Percentiles rank a stretch among this genome's conserved stretches.
Conservation (phyloP, 2,113 vertebrate species). For the Microtus ochrogaster region DNA sequence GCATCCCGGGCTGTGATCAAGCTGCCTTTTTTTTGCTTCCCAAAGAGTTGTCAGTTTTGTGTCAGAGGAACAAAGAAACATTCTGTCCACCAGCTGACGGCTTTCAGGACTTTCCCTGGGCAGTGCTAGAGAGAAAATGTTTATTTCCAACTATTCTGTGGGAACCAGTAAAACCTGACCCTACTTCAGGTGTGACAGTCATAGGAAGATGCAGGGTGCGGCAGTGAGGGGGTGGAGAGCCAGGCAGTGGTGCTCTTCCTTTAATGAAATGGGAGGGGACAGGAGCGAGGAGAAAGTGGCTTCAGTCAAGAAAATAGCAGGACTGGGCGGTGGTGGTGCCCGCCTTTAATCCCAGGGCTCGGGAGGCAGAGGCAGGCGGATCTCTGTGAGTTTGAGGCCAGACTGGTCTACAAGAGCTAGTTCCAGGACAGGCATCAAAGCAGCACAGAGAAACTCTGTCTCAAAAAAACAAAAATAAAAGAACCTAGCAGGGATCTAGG, state of each 20-base stretch:
- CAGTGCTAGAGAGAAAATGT: slow-evolving; percentile 8
- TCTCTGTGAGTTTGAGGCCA: too few relatives aligned
- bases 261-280: background rate
- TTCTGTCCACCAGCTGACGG: slow-evolving; percentile 26
- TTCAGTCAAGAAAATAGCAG: background rate
- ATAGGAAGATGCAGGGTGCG: background rate
- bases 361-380: too few relatives aligned
- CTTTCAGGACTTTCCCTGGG: slow-evolving; percentile 24
- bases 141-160: background rate
- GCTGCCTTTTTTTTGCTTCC: slow-evolving; percentile 10
- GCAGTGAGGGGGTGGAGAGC: background rate
- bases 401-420: too few relatives aligned
- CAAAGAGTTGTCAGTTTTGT: slow-evolving; percentile 49
- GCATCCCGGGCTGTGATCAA: background rate
- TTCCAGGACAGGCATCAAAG: too few relatives aligned
- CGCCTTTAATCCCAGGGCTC: too few relatives aligned
- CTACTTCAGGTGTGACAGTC: background rate
- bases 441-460: too few relatives aligned
- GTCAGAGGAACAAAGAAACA: slow-evolving; percentile 60
- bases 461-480: too few relatives aligned
- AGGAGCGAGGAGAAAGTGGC: background rate
- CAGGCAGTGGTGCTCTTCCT: background rate
- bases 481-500: background rate
- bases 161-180: background rate
- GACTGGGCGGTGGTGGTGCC: too few relatives aligned